phyloP scores from a whole-genome alignment of 2,113 vertebrate species.

The Pterocles gutturalis region DNA sequence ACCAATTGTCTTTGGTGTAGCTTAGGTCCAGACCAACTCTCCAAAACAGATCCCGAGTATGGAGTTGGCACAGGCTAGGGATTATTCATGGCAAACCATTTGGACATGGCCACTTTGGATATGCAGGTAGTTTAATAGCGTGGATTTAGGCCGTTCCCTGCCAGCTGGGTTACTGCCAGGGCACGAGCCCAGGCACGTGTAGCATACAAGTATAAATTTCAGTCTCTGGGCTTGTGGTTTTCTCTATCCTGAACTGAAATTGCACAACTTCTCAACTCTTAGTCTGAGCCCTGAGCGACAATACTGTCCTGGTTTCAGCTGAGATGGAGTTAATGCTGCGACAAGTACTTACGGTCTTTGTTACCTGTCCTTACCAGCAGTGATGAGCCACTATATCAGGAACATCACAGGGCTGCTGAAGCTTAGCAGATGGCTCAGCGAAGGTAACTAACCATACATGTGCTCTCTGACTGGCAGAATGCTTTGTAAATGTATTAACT shows the following conservation, averaged over 20 bases:
- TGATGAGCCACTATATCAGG: accelerated
- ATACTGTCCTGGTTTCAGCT: too few species aligned
- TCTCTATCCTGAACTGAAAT: neutral
- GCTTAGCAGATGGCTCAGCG: neutral
- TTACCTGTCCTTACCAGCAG: neutral
- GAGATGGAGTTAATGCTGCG: too few species aligned
- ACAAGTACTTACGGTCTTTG: neutral
- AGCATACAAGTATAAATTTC: neutral
- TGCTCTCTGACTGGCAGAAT: neutral
- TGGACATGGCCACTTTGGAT: neutral
- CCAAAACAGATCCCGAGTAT: accelerated
- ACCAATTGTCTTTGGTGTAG: neutral
- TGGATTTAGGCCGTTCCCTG: neutral
- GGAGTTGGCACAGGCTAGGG: neutral
- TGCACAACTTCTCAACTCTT: accelerated
- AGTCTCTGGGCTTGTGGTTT: neutral
- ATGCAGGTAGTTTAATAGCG: neutral
- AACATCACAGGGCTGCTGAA: neutral
- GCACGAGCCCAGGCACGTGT: neutral
- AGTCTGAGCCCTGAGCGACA: neutral
- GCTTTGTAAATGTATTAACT: neutral
- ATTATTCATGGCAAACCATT: neutral
- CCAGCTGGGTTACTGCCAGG: neutral
- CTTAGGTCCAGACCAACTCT: neutral
- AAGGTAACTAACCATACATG: neutral